Evolutionary conservation across 2,888 invertebrate species (phyloP), one percentile per base, ranked within the genome.

Genomic region (Osmoderma eremita): DNA sequence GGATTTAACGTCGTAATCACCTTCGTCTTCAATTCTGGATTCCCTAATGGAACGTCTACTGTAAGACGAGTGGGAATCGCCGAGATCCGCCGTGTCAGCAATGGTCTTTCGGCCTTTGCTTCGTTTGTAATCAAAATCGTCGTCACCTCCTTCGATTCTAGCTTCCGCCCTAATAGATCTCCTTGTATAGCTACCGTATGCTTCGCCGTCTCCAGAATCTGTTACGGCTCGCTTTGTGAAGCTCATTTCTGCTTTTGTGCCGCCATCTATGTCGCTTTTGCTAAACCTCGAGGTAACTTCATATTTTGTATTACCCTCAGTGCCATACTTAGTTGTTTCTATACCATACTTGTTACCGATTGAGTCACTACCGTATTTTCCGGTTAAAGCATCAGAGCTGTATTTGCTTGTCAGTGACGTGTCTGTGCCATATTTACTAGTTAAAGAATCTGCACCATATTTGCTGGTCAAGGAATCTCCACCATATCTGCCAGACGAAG

Each of bases 41-140:
- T 65, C 65, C 39, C 66, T 61, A 49, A 66, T 42, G 3, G 63
- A 50, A 51, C 68, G 66, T 39, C 70, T 62, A 3, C 62, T 68
- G 12, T 68, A 70, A 8, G 63, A 72, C 54, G 70, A 70, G 58
- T 76, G 77, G 36, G 74, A 73, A 58, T 75, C 75, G 18, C 65
- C 53, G 22, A n/a, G n/a, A n/a, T 68, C 68, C 12, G 62, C 68
- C 12, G 54, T 18, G 10, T 68, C 64, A 0, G 58, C 22, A 41
- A 58, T 51, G 13, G 63, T 30, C 17, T 39, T 67, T 18, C 50
- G 54, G 30, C 30, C 17, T 30, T 45, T 61, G 24, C 36, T 61
- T 30, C 41, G 45, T 3, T 45, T 17, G n/a, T 61, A 61, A 24
- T 61, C 45, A 3, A 10, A 61, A 17, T 61, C 58, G 13, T 49